Conservation (phyloP, 2,797 vertebrate genomes). For the Pogonophryne albipinna region DNA sequence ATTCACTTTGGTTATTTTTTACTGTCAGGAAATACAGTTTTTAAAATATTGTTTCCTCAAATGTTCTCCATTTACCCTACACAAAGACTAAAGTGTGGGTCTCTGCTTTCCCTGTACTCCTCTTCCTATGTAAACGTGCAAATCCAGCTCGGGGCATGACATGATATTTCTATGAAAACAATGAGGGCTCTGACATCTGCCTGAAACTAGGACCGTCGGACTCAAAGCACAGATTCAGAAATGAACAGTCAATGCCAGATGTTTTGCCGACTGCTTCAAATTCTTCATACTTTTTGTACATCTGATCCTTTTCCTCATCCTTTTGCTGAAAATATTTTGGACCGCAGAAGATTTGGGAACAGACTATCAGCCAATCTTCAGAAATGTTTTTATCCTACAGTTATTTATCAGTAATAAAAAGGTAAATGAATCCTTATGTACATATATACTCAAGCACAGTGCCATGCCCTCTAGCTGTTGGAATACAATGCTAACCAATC, state of each 20-base stretch:
- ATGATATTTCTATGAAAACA: not conserved
- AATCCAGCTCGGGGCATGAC: not conserved
- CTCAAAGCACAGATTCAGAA: not conserved
- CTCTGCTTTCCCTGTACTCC: no score
- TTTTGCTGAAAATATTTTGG: not conserved
- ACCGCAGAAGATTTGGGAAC: not conserved
- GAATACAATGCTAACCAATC: not conserved
- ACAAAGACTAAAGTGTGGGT: no score
- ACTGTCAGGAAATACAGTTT: no score
- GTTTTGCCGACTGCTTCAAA: not conserved
- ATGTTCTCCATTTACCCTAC: no score
- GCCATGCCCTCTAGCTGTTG: not conserved
- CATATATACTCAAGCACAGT: no score
- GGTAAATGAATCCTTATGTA: not conserved
- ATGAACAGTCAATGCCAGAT: not conserved
- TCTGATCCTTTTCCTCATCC: not conserved
- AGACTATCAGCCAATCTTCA: not conserved
- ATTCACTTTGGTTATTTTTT: no score
- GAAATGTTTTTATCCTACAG: not conserved
- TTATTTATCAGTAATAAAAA: not conserved
- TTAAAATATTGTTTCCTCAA: no score
- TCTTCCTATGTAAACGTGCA: not conserved
- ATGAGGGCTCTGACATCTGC: not conserved
- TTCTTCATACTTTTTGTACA: not conserved
- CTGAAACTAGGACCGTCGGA: not conserved